Percentiles rank a stretch among this genome's conserved stretches.
Conservation (phyloP, 2,888 invertebrate species). For the Torymus texanus region DNA sequence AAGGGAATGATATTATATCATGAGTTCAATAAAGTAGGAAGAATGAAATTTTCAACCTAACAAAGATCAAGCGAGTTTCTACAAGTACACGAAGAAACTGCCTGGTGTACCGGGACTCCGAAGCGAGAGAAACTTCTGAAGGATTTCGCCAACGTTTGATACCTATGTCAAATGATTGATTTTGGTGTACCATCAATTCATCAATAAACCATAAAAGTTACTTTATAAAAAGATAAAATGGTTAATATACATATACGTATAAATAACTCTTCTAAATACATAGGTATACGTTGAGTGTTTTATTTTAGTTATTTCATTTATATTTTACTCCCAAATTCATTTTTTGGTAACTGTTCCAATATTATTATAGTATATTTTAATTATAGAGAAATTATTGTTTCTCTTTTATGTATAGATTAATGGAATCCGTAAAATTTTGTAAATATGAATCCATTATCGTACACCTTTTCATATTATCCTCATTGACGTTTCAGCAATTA, state of each 20-base stretch:
- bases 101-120: conserved; percentile 16
- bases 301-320: too few relatives aligned
- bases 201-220: neutral
- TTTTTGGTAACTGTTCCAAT: too few relatives aligned
- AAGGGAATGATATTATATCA: neutral
- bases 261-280: too few relatives aligned
- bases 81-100: conserved; percentile 4
- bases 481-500: conserved; percentile 6
- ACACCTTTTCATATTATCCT: neutral
- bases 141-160: neutral
- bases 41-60: conserved; percentile 20
- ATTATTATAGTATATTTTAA: too few relatives aligned
- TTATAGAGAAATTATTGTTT: too few relatives aligned
- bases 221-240: neutral
- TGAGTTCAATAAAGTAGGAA: neutral
- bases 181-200: neutral
- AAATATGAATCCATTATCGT: neutral
- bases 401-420: too few relatives aligned
- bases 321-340: too few relatives aligned
- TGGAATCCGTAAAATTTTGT: too few relatives aligned
- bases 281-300: too few relatives aligned
- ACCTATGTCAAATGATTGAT: neutral
- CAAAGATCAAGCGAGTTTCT: conserved; percentile 7
- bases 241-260: too few relatives aligned
- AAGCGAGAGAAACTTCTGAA: conserved; percentile 14